Conservation (phyloP, 64 coral and sea anemone species). For the Anthopleura sola region DNA sequence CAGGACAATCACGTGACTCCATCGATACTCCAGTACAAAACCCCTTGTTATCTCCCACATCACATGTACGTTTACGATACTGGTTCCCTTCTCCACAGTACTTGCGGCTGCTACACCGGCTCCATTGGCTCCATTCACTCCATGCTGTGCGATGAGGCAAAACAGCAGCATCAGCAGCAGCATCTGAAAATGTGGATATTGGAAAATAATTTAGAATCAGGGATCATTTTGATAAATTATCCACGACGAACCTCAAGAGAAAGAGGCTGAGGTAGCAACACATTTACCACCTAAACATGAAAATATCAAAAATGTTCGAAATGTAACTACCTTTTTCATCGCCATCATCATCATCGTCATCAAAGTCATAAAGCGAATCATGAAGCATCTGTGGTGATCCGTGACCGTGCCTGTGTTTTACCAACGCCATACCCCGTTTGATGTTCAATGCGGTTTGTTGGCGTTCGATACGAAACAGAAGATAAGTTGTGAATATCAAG, state of each 20-base stretch:
- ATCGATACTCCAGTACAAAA: conserved; percentile 71
- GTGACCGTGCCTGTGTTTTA: not conserved
- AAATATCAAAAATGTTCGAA: too few relatives aligned
- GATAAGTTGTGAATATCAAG: not conserved
- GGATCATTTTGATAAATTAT: too few relatives aligned
- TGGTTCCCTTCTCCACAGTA: conserved; percentile 82
- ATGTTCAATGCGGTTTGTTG: not conserved
- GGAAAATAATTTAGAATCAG: too few relatives aligned
- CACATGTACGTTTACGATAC: conserved; percentile 59
- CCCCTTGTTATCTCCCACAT: conserved; percentile 28
- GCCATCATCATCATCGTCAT: not conserved
- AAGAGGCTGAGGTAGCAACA: too few relatives aligned
- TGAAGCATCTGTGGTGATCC: not conserved
- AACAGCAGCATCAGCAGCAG: not conserved
- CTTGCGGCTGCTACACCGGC: conserved; percentile 58
- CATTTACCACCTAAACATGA: too few relatives aligned
- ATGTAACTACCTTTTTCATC: not conserved
- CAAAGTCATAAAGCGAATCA: not conserved
- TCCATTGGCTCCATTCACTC: conserved; percentile 72
- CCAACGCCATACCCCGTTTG: not conserved
- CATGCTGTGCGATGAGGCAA: conserved; percentile 26
- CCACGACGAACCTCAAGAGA: too few relatives aligned
- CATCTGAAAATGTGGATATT: too few relatives aligned
- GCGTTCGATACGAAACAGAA: conserved; percentile 7
- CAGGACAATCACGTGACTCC: conserved; percentile 81